Base-by-base conservation (phyloP, 2,888 invertebrate species). In the Encarsia formosa region DNA sequence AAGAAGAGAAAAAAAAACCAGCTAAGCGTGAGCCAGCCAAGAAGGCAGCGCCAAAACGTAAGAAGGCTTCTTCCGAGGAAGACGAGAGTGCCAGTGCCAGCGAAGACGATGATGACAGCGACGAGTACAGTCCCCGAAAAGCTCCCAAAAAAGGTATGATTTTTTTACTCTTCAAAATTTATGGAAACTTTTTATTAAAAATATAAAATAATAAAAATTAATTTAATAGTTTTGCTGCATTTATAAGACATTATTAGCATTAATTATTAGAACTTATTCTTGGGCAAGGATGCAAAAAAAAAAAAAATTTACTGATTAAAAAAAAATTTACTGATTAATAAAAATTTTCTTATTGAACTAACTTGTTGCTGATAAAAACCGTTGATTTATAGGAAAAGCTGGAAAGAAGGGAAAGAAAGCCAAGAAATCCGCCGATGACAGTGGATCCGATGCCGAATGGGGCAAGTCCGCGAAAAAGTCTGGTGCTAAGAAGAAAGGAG, bases 401-500 rank as follows among this genome's bases (percentile, higher is more conserved):
- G 77, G 70, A 64, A 11, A 6, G 6, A 26, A 26, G 76, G 68
- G 66, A 69, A 70, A 55, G 67, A 68, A 63, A 83, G 77, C 68
- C 66, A 71, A 70, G 52, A 69, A 67, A 61, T 82, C 81, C 75
- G 83, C 81, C 1, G 82, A 83, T 4, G 84, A 83, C 57, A 81
- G 81, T 22, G 85, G 85, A 60, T 83, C 82, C 19, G 86, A 86
- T 65, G 83, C 82, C 61, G 84, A 85, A 61, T 82, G 85, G 84
- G 79, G 77, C 19, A 84, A 83, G 69, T 78, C 78, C 37, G 52
- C 52, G 44, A 56, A 52, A n/a, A 31, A 52, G 8, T 38, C 84
- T 22, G 82, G 85, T 34, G 91, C 88, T 8, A 67, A 58, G 5
- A 57, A 61, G 31, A 68, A 69, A 48, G 71, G 66, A 16, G 85